Percentiles rank a stretch among this genome's conserved stretches.
Evolutionary conservation across 2,888 invertebrate genomes (phyloP).

Genomic region (Anagyrus pseudococci): DNA sequence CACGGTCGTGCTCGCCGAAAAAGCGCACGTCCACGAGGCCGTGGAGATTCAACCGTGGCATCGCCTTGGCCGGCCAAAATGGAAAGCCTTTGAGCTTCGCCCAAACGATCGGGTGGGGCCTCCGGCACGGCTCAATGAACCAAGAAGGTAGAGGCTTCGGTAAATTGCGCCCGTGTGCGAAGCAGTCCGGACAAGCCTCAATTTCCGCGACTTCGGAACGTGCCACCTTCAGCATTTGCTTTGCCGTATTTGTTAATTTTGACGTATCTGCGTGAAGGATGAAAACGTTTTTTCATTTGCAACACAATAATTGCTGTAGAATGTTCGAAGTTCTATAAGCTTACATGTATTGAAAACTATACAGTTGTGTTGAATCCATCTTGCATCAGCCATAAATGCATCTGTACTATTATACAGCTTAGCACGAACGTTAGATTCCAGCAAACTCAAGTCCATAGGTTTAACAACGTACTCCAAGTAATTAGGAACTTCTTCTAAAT

Average conservation of each 20-base stretch:
- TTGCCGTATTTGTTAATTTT: slow-evolving; percentile 79
- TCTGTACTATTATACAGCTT: slow-evolving; percentile 85
- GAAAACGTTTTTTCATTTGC: not conserved
- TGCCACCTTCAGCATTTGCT: slow-evolving; percentile 81
- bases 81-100: slow-evolving; percentile 97
- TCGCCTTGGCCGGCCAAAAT: slow-evolving; percentile 96
- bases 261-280: slow-evolving; percentile 62
- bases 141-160: slow-evolving; percentile 71
- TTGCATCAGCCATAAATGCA: slow-evolving; percentile 87
- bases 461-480: slow-evolving; percentile 84
- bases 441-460: slow-evolving; percentile 82
- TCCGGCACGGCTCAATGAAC: slow-evolving; percentile 91
- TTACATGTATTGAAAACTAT: slow-evolving; percentile 88
- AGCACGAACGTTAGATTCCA: slow-evolving; percentile 78
- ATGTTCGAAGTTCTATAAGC: slow-evolving; percentile 51
- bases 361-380: slow-evolving; percentile 94
- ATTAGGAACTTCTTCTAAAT: slow-evolving; percentile 73
- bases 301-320: too few species aligned
- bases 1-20: slow-evolving; percentile 94
- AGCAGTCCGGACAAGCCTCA: slow-evolving; percentile 93
- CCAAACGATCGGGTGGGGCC: slow-evolving; percentile 92
- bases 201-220: slow-evolving; percentile 91
- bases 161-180: slow-evolving; percentile 77
- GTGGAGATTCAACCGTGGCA: slow-evolving; percentile 70
- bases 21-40: slow-evolving; percentile 88